Conservation (phyloP, 2,113 vertebrate genomes). For the Chloropsis hardwickii region DNA sequence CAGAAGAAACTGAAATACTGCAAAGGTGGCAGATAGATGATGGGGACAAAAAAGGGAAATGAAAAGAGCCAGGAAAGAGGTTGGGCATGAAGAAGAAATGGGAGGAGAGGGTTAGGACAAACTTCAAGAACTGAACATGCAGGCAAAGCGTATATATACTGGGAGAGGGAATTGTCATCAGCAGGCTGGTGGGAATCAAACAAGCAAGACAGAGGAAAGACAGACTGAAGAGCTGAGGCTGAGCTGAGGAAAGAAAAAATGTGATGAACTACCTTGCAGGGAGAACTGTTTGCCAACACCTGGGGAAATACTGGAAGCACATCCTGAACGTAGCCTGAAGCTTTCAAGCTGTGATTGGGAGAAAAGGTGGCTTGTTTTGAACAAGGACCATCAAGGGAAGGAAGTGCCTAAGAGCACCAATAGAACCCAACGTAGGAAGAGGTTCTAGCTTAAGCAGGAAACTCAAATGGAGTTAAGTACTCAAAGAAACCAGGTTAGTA, state of each 20-base stretch:
- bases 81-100: background rate
- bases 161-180: background rate
- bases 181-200: background rate
- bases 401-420: background rate
- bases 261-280: rapidly evolving
- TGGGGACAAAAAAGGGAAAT: background rate
- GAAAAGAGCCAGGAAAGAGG: background rate
- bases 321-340: background rate
- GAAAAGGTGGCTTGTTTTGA: background rate
- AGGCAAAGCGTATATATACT: background rate
- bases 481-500: background rate
- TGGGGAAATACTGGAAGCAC: background rate
- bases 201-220: background rate
- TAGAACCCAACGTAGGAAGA: background rate
- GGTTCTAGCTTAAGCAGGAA: background rate
- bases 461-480: background rate
- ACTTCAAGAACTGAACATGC: background rate
- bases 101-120: background rate
- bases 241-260: background rate
- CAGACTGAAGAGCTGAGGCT: background rate
- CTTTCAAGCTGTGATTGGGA: background rate
- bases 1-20: background rate
- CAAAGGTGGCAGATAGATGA: background rate
- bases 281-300: background rate
- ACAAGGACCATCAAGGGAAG: background rate